Percentiles rank a stretch among this genome's conserved stretches.
These are phyloP conservation scores for Urocynchramus pylzowi DNA, from an alignment of 2,113 vertebrate genomes.

Conservation along the genomic window DNA sequence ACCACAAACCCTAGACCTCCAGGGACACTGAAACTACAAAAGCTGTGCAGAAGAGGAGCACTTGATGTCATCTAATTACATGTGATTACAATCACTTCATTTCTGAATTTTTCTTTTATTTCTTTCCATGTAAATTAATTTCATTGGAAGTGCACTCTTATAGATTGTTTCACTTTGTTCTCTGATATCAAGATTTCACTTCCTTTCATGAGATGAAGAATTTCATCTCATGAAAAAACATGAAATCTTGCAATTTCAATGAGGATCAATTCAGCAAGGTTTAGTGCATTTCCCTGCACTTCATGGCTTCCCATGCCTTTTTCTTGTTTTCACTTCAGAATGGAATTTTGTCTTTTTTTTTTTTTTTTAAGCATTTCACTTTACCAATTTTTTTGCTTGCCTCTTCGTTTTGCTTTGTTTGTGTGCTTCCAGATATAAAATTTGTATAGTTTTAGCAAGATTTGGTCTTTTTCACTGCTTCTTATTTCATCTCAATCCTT, in stretches of 20 bases:
- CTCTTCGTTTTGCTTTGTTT: rapidly evolving
- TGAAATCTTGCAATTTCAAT: background rate
- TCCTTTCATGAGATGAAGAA: background rate
- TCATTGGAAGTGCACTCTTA: background rate
- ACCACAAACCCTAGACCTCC: background rate
- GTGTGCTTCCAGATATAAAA: background rate
- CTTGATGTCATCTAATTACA: background rate
- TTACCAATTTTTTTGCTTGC: background rate
- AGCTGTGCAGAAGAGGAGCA: background rate
- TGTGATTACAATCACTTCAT: background rate
- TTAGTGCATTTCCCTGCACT: background rate
- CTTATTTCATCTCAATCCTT: background rate
- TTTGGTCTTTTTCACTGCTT: background rate
- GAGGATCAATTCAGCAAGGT: background rate
- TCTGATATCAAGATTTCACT: background rate
- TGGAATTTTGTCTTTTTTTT: no score
- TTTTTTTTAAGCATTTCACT: background rate
- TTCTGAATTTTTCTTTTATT: background rate
- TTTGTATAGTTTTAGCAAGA: background rate
- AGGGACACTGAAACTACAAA: background rate
- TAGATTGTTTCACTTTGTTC: background rate
- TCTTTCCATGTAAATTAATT: background rate
- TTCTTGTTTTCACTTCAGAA: background rate
- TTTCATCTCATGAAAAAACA: background rate
- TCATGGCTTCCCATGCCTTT: background rate